Percentiles rank a stretch among this genome's conserved stretches.
These are phyloP conservation scores for Lasioglossum vierecki DNA, from an alignment of 2,888 invertebrate genomes.

Conservation along the genomic window DNA sequence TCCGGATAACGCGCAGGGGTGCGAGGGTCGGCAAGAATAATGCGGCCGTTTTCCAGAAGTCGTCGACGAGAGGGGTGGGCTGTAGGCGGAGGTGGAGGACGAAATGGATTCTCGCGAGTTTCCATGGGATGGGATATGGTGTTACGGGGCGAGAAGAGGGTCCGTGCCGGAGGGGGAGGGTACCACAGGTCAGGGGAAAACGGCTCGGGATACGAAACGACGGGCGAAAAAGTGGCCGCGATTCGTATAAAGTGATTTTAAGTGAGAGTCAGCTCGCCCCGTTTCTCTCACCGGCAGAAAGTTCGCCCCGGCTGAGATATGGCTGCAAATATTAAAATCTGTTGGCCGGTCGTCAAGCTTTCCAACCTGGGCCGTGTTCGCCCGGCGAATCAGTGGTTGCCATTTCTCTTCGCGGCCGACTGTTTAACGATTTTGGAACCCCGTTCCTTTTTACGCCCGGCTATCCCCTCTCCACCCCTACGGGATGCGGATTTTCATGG, in stretches of 20 bases:
- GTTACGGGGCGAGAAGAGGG: conserved; percentile 49
- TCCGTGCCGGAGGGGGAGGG: background rate
- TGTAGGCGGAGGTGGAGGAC: background rate
- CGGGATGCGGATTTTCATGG: background rate
- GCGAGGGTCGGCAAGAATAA: conserved; percentile 71
- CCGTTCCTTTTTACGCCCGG: background rate
- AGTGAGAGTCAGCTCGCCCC: conserved; percentile 75
- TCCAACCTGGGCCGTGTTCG: conserved; percentile 30
- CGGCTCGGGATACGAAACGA: conserved; percentile 58
- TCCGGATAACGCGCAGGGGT: conserved; percentile 67
- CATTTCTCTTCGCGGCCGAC: conserved; percentile 25
- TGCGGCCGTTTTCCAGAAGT: conserved; percentile 69
- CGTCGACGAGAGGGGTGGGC: conserved; percentile 45
- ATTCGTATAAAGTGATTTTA: conserved; percentile 80
- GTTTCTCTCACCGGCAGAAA: conserved; percentile 65
- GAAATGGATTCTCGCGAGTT: conserved; percentile 71
- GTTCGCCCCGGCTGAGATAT: conserved; percentile 77
- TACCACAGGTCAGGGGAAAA: conserved; percentile 10
- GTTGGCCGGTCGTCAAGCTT: conserved; percentile 67
- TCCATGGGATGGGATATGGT: conserved; percentile 70
- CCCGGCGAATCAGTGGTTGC: conserved; percentile 54
- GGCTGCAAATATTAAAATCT: conserved; percentile 80
- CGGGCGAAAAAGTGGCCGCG: conserved; percentile 74
- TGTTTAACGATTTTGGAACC: conserved; percentile 16
- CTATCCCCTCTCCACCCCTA: background rate